Evolutionary conservation across 2,888 invertebrate species (phyloP).

Genomic region (Andricus curvator): DNA sequence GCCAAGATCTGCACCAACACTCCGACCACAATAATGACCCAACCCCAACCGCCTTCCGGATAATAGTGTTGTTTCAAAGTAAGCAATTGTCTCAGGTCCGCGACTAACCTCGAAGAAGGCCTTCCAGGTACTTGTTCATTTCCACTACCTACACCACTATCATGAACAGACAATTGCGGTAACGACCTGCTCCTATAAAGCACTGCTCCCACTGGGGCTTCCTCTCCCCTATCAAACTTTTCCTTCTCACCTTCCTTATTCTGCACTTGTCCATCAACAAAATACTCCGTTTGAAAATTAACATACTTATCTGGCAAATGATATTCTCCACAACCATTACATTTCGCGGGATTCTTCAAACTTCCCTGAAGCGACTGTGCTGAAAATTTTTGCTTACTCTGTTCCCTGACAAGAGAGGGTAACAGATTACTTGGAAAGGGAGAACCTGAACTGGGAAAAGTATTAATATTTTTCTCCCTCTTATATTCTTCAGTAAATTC

Average conservation of each 20-base stretch:
- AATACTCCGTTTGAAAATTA: constrained; percentile 24
- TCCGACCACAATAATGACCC: constrained; percentile 87
- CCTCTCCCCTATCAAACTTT: constrained; percentile 47
- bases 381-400: constrained; percentile 36
- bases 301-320: constrained; percentile 4
- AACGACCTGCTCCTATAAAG: constrained; percentile 85
- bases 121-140: constrained; percentile 80
- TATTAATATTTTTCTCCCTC: background rate
- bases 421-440: background rate
- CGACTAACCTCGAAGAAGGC: constrained; percentile 79
- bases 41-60: constrained; percentile 94
- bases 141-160: constrained; percentile 79
- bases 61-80: constrained; percentile 90
- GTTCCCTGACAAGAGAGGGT: background rate
- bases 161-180: constrained; percentile 83
- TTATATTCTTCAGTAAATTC: background rate
- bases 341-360: constrained; percentile 42
- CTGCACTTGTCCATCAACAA: constrained; percentile 33
- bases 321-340: constrained; percentile 47
- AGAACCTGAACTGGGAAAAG: background rate
- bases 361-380: constrained; percentile 48
- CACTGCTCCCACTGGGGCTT: constrained; percentile 55
- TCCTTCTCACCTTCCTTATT: constrained; percentile 33
- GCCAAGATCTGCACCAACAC: constrained; percentile 87
- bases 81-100: constrained; percentile 81